Percentiles rank a stretch among this genome's conserved stretches.
Evolutionary conservation across 1,140 invertebrate species (phyloP).

Genomic region (Medauroidea extradentata): DNA sequence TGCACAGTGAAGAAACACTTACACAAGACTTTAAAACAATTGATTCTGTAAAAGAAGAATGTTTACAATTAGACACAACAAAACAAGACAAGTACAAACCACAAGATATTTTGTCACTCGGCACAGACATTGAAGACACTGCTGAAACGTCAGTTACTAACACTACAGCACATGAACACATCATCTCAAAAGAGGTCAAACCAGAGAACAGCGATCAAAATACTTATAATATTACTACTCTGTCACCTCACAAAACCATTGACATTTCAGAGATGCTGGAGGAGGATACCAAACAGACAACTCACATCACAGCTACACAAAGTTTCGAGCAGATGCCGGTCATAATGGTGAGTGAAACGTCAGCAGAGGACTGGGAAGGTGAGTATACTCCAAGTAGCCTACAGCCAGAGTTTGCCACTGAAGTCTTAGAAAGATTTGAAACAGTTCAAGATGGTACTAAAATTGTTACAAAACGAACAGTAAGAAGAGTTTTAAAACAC

Average conservation of each 20-base stretch:
- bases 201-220: constrained; percentile 15
- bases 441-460: not conserved
- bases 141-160: not conserved
- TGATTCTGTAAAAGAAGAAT: not conserved
- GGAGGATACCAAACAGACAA: constrained; percentile 13
- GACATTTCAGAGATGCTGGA: constrained; percentile 21
- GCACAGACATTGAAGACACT: constrained; percentile 5
- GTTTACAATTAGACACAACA: not conserved
- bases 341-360: constrained; percentile 19
- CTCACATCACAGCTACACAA: constrained; percentile 22
- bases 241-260: constrained; percentile 19
- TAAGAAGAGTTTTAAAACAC: constrained; percentile 13
- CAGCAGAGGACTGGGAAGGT: constrained; percentile 18
- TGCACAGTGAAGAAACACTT: constrained; percentile 4
- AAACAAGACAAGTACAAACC: constrained; percentile 1
- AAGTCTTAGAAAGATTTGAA: not conserved
- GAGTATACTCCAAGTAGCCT: constrained; percentile 16
- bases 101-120: not conserved
- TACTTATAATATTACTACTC: not conserved
- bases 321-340: constrained; percentile 16
- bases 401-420: not conserved
- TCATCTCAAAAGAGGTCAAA: constrained; percentile 15
- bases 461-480: not conserved
- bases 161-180: constrained; percentile 13
- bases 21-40: constrained; percentile 4